Evolutionary conservation across 53 echinoderm and acorn worm species (phyloP), one percentile per base, ranked within the genome.

Genomic region (Arbacia lixula): DNA sequence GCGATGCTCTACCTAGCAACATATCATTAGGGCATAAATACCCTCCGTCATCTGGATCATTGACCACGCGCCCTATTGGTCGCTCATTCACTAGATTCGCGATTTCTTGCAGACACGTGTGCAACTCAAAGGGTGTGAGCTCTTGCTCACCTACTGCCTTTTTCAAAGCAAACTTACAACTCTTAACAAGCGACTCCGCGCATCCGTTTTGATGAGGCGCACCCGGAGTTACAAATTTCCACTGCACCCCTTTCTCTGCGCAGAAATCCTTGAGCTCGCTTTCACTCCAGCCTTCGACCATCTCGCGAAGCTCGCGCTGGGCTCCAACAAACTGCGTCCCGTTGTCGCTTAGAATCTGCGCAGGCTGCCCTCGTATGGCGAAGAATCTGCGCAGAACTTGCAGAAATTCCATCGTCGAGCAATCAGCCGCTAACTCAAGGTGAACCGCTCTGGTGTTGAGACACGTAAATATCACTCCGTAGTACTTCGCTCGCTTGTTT

Each of bases 121-220:
- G 79, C 36, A 93, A 42, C 58, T 93, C 90, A 80, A 93, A 93
- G 26, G 90, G 93, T 12, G 90, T 87, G 31, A 93, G 71, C 42
- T 21, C 34, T 30, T 90, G 90, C 25, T 90, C 87, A n/a, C 93
- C 93, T 14, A 93, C 85, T 42, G 90, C 90, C 57, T 72, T 93
- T 74, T 87, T 87, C 1, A 93, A 20, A 27, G 93, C 87, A 34
- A 37, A 51, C 41, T 93, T 93, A 37, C 63, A 76, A 68, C 93
- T 93, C 26, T 90, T 93, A 2, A 93, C 89, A 3, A 93, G 82
- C 12, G 87, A 40, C 40, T 93, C 90, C 17, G 90, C 90, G 49
- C 93, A 90, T 6, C 87, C 90, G 80, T 93, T 93, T 27, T 93
- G 93, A 46, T 90, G 93, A 5, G 93, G 93, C 14, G 93, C 93